Base-by-base conservation (phyloP, 2,113 vertebrate species). In the Peromyscus leucopus region DNA sequence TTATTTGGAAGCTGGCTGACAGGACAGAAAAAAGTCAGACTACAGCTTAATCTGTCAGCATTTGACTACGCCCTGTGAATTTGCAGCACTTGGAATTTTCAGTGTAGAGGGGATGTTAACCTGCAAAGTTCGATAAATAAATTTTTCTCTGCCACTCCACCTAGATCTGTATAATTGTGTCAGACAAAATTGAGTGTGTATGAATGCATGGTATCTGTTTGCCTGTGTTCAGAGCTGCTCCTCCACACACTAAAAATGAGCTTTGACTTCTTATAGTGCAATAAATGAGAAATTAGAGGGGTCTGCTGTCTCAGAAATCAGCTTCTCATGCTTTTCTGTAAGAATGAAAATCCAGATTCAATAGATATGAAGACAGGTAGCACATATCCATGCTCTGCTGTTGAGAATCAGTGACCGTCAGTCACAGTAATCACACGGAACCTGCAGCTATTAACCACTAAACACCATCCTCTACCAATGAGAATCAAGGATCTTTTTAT, bases 31-130 rank as follows among this genome's bases (percentile, higher is more conserved):
- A 59, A 59, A 59, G 57, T 59, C 57, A 19, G 57, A 59, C 17
- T 59, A 59, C 15, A 71, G 55, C 61, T 84, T 95, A 97, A 91
- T 97, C 83, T 94, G 75, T 95, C 87, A 93, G 83, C 90, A 84
- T 93, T 65, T 75, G 80, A 24, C 61, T 22, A 22, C 76, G 63
- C 10, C 55, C 26, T 59, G 55, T 65, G 42, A 71, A 21, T 59
- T n/a, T 59, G 51, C 74, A 59, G n/a, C 80, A 75, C 65, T 90
- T 94, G 63, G 26, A 80, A 74, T 84, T 93, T 83, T 17, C 65
- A 84, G 87, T n/a, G 36, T 55, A 42, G 42, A 93, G 9, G 36
- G 69, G 19, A 94, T 48, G 22, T 91, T 80, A 16, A 33, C 48
- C 12, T 78, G 42, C 46, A 92, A 92, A 92, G 55, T 82, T 90